Evolutionary conservation across 2,888 invertebrate genomes (phyloP).

Genomic region (Helleia helle): DNA sequence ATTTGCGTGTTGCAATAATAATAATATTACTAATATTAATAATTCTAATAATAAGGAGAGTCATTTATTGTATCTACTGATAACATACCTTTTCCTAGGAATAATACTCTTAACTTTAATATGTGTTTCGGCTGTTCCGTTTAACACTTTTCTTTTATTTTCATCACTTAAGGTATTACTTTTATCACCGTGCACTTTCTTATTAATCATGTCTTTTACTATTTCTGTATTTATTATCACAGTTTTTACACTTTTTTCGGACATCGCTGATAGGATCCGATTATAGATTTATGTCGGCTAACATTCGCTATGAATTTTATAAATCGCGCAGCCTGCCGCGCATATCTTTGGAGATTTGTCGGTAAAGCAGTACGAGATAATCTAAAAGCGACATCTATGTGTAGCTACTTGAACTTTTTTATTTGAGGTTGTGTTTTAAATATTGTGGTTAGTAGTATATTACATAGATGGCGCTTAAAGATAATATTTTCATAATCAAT

Average conservation of each 20-base stretch:
- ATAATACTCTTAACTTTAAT: constrained; percentile 68
- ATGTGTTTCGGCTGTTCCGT: constrained; percentile 32
- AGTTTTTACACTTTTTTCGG: constrained; percentile 34
- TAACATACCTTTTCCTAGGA: constrained; percentile 50
- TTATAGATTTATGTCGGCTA: constrained; percentile 64
- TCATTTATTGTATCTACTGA: too few species aligned
- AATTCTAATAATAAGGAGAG: too few species aligned
- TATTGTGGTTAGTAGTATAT: neutral
- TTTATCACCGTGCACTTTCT: constrained; percentile 32
- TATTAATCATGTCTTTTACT: constrained; percentile 22
- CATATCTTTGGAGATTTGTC: constrained; percentile 46
- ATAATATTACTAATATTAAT: too few species aligned
- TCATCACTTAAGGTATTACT: constrained; percentile 42
- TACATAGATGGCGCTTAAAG: constrained; percentile 1
- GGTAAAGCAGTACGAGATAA: constrained; percentile 33
- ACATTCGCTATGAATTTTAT: constrained; percentile 65
- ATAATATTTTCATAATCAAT: too few species aligned
- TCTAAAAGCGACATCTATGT: constrained; percentile 30
- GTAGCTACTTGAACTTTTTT: neutral
- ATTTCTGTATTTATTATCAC: constrained; percentile 32
- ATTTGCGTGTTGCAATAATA: too few species aligned
- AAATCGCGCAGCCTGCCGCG: constrained; percentile 69
- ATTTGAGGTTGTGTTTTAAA: too few species aligned
- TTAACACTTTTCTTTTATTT: constrained; percentile 36
- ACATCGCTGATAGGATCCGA: constrained; percentile 49